Evolutionary conservation across 2,888 invertebrate genomes (phyloP).

Genomic region (Thelaira solivaga): DNA sequence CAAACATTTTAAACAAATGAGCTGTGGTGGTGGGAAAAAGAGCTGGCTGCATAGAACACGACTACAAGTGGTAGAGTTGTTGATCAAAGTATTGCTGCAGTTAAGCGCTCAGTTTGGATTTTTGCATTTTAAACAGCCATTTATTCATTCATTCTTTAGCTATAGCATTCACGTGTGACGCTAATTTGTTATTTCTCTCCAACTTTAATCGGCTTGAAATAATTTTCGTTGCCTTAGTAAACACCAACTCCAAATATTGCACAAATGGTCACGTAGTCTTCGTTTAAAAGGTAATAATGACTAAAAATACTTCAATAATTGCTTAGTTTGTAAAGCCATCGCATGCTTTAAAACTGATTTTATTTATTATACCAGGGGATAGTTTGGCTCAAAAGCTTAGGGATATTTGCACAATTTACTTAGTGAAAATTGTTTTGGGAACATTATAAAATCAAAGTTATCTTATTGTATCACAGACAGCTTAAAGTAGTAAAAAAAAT

Average conservation of each 20-base stretch:
- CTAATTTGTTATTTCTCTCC: slow-evolving; percentile 33
- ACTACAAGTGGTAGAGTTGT: slow-evolving; percentile 25
- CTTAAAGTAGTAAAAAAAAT: too few species aligned
- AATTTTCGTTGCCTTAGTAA: slow-evolving; percentile 6
- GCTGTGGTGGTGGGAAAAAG: neutral
- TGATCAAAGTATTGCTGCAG: slow-evolving; percentile 5
- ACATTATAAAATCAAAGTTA: too few species aligned
- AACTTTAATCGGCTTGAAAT: slow-evolving; percentile 40
- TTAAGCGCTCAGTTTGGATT: neutral
- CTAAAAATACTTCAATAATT: too few species aligned
- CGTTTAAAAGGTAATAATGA: slow-evolving; percentile 11
- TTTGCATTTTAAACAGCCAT: neutral
- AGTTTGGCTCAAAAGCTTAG: neutral
- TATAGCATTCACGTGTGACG: neutral
- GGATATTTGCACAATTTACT: slow-evolving; percentile 1
- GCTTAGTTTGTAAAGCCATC: too few species aligned
- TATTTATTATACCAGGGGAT: too few species aligned
- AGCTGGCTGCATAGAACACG: neutral
- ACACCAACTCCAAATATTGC: neutral
- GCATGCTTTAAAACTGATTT: too few species aligned
- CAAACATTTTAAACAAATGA: slow-evolving; percentile 11
- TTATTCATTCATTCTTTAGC: slow-evolving; percentile 25
- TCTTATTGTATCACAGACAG: too few species aligned
- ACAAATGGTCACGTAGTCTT: neutral
- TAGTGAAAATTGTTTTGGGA: too few species aligned